Conservation (phyloP, 2,797 vertebrate species). For the Squalus acanthias region DNA sequence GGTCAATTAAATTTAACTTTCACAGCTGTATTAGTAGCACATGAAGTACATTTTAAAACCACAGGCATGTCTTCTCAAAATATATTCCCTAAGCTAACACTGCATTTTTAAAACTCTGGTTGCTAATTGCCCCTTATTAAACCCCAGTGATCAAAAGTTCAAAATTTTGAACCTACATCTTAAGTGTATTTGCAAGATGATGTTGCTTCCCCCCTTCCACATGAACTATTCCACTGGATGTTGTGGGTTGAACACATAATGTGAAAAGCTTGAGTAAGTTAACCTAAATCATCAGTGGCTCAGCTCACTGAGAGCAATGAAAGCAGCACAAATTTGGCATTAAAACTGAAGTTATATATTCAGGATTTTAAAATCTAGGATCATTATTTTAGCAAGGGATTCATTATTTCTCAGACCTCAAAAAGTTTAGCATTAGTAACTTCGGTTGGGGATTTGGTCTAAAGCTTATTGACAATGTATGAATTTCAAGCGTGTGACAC, state of each 20-base stretch:
- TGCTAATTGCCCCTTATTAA: background rate
- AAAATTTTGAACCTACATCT: background rate
- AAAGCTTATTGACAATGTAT: conserved; percentile 24
- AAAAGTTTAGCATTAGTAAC: conserved; percentile 17
- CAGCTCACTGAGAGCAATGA: background rate
- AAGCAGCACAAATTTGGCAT: background rate
- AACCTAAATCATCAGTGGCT: background rate
- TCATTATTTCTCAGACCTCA: background rate
- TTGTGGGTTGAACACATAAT: background rate
- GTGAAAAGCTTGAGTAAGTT: background rate
- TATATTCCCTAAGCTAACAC: background rate
- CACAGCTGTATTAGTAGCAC: background rate
- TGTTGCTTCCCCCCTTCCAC: background rate
- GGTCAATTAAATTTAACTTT: background rate
- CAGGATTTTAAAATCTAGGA: background rate
- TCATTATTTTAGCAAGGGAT: conserved; percentile 2
- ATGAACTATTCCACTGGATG: background rate
- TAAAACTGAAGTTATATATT: background rate
- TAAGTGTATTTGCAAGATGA: background rate
- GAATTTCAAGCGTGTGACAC: conserved; percentile 9
- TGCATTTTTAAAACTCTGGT: background rate
- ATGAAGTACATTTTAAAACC: background rate
- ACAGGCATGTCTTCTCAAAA: background rate
- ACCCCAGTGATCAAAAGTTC: background rate
- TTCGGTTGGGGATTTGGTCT: background rate